Conservation (phyloP, 2,888 invertebrate species). For the Trachelus troglodyta region DNA sequence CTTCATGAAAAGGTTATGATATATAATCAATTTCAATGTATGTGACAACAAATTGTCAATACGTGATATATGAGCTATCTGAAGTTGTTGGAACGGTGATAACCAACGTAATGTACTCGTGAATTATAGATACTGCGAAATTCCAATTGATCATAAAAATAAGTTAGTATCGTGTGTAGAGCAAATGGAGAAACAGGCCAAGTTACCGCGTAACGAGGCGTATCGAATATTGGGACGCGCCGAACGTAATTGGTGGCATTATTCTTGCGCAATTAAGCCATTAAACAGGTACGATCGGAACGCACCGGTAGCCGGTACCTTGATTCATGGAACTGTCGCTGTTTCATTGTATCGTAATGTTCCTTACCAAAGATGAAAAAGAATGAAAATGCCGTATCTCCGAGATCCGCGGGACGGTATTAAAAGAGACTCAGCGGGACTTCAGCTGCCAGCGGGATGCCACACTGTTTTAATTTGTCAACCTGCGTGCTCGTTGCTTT, state of each 20-base stretch:
- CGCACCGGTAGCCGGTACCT: conserved; percentile 15
- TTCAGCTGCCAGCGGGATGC: conserved; percentile 34
- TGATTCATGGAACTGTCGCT: conserved; percentile 25
- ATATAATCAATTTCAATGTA: no score
- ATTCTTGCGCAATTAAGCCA: conserved; percentile 7
- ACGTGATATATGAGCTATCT: neutral
- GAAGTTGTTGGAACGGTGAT: neutral
- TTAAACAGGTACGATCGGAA: neutral
- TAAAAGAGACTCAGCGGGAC: conserved; percentile 27
- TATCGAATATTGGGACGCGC: neutral
- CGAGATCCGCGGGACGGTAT: neutral
- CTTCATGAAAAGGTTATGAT: neutral
- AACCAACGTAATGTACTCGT: neutral
- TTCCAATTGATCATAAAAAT: neutral
- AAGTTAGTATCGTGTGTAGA: neutral
- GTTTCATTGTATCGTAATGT: conserved; percentile 27
- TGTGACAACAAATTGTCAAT: no score
- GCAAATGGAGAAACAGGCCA: neutral
- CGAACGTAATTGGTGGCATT: neutral
- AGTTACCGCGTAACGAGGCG: neutral
- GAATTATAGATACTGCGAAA: neutral
- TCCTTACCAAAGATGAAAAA: conserved; percentile 10
- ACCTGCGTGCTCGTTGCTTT: conserved; percentile 21
- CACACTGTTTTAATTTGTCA: conserved; percentile 50
- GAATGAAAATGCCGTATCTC: neutral